phyloP scores from a whole-genome alignment of 2,888 invertebrate species.

The Diplazon laetatorius region DNA sequence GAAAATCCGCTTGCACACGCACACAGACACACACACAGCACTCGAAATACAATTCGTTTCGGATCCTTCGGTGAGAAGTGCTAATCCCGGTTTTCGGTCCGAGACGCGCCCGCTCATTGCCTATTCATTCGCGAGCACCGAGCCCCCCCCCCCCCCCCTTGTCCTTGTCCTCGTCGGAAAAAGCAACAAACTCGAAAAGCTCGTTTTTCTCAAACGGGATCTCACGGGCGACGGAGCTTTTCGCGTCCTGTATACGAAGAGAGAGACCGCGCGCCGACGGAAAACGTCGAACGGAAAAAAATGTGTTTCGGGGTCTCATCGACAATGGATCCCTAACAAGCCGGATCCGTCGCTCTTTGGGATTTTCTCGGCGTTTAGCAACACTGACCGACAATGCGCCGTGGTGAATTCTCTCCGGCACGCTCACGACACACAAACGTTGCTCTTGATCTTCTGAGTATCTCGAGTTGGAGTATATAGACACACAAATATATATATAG shows the following conservation, averaged over 20 bases:
- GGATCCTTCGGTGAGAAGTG: slow-evolving; percentile 66
- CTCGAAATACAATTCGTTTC: slow-evolving; percentile 74
- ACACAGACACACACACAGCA: too few relatives aligned
- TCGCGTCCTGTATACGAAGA: slow-evolving; percentile 21
- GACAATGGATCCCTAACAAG: slow-evolving; percentile 80
- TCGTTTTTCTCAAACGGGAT: slow-evolving; percentile 51
- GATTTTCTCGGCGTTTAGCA: slow-evolving; percentile 78
- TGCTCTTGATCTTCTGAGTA: slow-evolving; percentile 32
- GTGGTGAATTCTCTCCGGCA: slow-evolving; percentile 69
- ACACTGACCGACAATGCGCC: slow-evolving; percentile 77
- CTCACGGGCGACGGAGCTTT: slow-evolving; percentile 65
- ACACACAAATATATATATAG: too few relatives aligned
- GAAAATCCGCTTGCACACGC: slow-evolving; percentile 22
- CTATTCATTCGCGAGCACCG: slow-evolving; percentile 45
- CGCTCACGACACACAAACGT: slow-evolving; percentile 62
- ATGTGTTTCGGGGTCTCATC: slow-evolving; percentile 39
- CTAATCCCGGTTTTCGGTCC: slow-evolving; percentile 73
- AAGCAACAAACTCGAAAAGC: slow-evolving; percentile 51
- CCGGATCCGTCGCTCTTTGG: slow-evolving; percentile 71
- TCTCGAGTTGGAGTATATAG: slow-evolving; percentile 6
- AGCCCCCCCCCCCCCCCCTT: too few relatives aligned
- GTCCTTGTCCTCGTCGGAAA: neutral
- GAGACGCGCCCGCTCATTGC: slow-evolving; percentile 57
- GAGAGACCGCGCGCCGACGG: slow-evolving; percentile 13
- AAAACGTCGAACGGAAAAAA: slow-evolving; percentile 24